Percentiles rank a stretch among this genome's conserved stretches.
These are phyloP conservation scores for Crotalus viridis DNA, from an alignment of 2,113 vertebrate genomes.

Conservation along the genomic window DNA sequence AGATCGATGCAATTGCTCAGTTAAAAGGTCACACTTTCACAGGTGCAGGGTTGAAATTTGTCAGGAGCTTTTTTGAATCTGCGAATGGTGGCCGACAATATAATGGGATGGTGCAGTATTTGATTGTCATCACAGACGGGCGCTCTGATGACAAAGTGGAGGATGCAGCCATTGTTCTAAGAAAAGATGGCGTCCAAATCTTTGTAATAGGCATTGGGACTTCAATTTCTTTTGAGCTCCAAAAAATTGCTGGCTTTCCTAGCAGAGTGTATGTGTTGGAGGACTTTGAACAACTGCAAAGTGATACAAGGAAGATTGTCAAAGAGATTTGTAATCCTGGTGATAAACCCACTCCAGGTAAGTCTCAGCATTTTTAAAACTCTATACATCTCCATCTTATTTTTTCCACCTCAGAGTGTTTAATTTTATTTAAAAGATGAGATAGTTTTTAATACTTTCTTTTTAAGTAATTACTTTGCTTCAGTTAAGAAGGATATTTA, in stretches of 20 bases:
- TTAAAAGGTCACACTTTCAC: conserved; percentile 49
- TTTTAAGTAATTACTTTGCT: not conserved
- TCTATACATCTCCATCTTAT: not conserved
- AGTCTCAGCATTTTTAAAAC: not conserved
- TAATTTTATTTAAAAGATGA: not conserved
- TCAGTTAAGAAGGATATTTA: not conserved
- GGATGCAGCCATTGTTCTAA: conserved; percentile 53
- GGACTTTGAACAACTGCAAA: conserved; percentile 59
- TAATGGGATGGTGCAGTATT: conserved; percentile 65
- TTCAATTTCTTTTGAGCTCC: conserved; percentile 58
- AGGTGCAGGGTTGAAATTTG: conserved; percentile 61
- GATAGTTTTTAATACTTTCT: not conserved
- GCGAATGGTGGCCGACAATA: conserved; percentile 59
- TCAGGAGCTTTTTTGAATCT: conserved; percentile 63
- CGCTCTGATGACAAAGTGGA: conserved; percentile 61
- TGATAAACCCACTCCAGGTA: not conserved
- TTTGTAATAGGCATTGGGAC: conserved; percentile 71
- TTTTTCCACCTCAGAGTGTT: not conserved
- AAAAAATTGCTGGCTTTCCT: conserved; percentile 61
- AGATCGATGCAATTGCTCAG: conserved; percentile 59
- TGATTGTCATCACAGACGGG: conserved; percentile 78
- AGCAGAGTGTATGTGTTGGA: conserved; percentile 62
- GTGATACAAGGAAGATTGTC: conserved; percentile 61
- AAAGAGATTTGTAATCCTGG: conserved; percentile 60
- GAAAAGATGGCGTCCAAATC: conserved; percentile 48